phyloP scores from a whole-genome alignment of 2,113 vertebrate species.

The Burhinus bistriatus region DNA sequence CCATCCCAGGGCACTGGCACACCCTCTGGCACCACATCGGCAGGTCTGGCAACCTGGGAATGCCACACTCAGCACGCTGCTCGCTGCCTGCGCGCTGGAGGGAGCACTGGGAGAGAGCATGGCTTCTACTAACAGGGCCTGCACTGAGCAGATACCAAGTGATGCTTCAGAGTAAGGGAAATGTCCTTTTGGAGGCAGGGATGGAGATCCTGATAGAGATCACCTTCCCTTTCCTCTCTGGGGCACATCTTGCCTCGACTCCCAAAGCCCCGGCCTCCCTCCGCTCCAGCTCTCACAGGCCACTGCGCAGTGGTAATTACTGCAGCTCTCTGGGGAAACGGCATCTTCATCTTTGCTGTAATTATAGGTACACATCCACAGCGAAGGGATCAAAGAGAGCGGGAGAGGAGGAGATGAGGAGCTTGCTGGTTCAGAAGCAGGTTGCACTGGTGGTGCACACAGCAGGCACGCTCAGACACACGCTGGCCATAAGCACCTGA shows the following conservation, averaged over 20 bases:
- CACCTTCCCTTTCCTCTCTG: not conserved
- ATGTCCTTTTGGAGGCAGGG: not conserved
- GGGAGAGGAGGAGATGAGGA: not conserved
- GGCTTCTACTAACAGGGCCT: not conserved
- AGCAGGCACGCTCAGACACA: not conserved
- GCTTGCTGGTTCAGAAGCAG: not conserved
- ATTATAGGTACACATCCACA: not conserved
- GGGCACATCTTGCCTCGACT: rapidly evolving
- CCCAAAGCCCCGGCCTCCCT: not conserved
- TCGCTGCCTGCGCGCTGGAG: not conserved
- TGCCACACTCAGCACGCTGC: not conserved
- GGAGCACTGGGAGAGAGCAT: rapidly evolving
- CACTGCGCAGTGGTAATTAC: not conserved
- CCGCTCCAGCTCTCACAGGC: not conserved
- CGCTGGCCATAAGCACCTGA: not conserved
- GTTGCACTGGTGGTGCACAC: not conserved
- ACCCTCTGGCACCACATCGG: not conserved
- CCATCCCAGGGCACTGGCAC: not conserved
- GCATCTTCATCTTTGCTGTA: not conserved
- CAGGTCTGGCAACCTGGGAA: not conserved
- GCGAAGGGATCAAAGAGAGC: not conserved
- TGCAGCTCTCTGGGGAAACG: not conserved
- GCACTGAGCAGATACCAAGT: not conserved
- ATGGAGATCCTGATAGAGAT: not conserved
- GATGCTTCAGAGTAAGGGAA: not conserved